Evolutionary conservation across 2,888 invertebrate genomes (phyloP).

Genomic region (Drosophila pseudotalamancana): DNA sequence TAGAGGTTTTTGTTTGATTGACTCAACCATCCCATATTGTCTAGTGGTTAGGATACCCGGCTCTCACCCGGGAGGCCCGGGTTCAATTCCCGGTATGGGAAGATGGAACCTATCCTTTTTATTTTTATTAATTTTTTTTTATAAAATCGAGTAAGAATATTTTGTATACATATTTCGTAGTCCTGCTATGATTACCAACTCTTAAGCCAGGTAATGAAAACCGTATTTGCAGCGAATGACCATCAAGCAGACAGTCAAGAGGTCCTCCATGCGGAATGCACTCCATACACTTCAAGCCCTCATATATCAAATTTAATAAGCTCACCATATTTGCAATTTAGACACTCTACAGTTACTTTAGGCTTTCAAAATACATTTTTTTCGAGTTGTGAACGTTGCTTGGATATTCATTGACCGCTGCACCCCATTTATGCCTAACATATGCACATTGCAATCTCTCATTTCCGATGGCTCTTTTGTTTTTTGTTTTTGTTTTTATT

Average conservation of each 20-base stretch:
- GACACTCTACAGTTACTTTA: constrained; percentile 6
- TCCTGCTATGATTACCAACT: too few relatives aligned
- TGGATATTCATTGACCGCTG: neutral
- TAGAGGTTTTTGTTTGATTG: fast-evolving
- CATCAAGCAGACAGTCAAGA: too few relatives aligned
- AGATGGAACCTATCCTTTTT: neutral
- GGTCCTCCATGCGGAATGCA: too few relatives aligned
- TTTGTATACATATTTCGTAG: too few relatives aligned
- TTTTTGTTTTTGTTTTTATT: too few relatives aligned
- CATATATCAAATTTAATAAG: constrained; percentile 31
- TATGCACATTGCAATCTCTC: constrained; percentile 27
- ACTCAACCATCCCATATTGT: constrained; percentile 55
- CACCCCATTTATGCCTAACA: constrained; percentile 6
- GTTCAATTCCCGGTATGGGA: constrained; percentile 69
- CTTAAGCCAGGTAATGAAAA: too few relatives aligned
- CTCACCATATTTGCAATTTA: constrained; percentile 1
- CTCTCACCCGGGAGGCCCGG: constrained; percentile 68
- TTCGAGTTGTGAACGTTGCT: neutral
- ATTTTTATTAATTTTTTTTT: constrained; percentile 5
- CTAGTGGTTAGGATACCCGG: constrained; percentile 71
- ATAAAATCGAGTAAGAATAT: neutral
- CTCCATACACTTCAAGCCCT: too few relatives aligned
- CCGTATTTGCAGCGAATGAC: too few relatives aligned
- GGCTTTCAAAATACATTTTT: neutral
- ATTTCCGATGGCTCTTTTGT: constrained; percentile 21